Conservation (phyloP, 2,888 invertebrate species). For the Tortrix viridana region DNA sequence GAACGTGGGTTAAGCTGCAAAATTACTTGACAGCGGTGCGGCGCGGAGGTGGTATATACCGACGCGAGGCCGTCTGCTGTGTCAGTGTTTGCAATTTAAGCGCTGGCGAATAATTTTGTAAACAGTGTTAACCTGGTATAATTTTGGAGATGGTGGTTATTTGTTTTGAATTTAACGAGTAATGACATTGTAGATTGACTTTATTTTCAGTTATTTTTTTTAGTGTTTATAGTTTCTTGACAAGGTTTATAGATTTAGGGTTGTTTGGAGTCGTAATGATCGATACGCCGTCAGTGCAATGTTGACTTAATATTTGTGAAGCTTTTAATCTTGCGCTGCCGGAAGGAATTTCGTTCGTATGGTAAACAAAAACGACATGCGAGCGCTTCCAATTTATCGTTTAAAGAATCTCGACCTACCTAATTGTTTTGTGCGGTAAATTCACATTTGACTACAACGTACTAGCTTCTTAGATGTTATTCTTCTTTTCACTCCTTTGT, state of each 20-base stretch:
- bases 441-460: slow-evolving; percentile 22
- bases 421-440: slow-evolving; percentile 24
- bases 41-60: too few relatives aligned
- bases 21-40: too few relatives aligned
- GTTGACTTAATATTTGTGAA: slow-evolving; percentile 24
- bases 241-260: neutral
- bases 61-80: too few relatives aligned
- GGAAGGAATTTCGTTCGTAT: slow-evolving; percentile 15
- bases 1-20: too few relatives aligned
- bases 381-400: slow-evolving; percentile 9
- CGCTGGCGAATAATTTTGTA: too few relatives aligned
- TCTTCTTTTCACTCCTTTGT: slow-evolving; percentile 38
- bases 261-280: neutral
- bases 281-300: slow-evolving; percentile 29
- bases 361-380: slow-evolving; percentile 17
- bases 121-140: neutral
- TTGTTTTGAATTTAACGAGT: neutral
- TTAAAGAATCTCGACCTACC: slow-evolving; percentile 14
- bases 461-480: slow-evolving; percentile 31
- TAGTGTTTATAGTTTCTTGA: neutral
- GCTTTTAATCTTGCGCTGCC: slow-evolving; percentile 27
- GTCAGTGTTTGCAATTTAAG: too few relatives aligned
- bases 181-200: slow-evolving; percentile 3
- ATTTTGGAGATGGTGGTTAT: too few relatives aligned
- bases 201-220: slow-evolving; percentile 1